Evolutionary conservation across 92 coral and sea anemone genomes (phyloP), one percentile per base, ranked within the genome.

Genomic region (Chrysogorgia sp.): DNA sequence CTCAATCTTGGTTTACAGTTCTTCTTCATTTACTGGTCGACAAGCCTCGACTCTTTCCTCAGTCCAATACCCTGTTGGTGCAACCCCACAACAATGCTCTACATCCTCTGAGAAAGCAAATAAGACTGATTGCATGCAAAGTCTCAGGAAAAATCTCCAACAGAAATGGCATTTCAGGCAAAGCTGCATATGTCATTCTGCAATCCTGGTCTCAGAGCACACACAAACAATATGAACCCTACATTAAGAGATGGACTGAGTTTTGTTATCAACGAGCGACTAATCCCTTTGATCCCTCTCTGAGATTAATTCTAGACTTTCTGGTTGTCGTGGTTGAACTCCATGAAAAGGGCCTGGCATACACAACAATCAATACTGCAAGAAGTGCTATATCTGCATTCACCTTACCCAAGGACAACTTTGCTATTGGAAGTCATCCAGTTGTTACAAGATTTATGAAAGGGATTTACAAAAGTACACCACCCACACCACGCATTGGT

Each of bases 381-480:
- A 86, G 83, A 34, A 74, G 79, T 71, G 85, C 85, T 0, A n/a
- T 84, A 40, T 84, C 88, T n/a, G 82, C 88, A 6, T 15, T 85
- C 68, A 60, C 77, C 19, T 71, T 80, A 34, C 85, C 85, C 37
- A 52, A 33, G 23, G 69, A 72, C 33, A 71, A 52, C 50, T 19
- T 24, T 75, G 37, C 83, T 35, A 47, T 59, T 31, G 83, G 86
- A 60, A 75, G 75, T 48, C 80, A 75, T 35, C 84, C 87, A 4
- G 41, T 82, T 29, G 63, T 82, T 24, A 69, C 85, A 53, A 20
- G 90, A 9, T 87, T 87, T 63, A 87, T 83, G 87, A 87, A 77
- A 71, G 87, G 87, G 35, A 77, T 83, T 37, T 77, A 20, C 66
- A 87, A 77, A 43, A 53, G 21, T 69, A 83, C 9, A 43, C 85